Evolutionary conservation across 2,888 invertebrate species (phyloP).

Genomic region (Dromius quadrimaculatus): DNA sequence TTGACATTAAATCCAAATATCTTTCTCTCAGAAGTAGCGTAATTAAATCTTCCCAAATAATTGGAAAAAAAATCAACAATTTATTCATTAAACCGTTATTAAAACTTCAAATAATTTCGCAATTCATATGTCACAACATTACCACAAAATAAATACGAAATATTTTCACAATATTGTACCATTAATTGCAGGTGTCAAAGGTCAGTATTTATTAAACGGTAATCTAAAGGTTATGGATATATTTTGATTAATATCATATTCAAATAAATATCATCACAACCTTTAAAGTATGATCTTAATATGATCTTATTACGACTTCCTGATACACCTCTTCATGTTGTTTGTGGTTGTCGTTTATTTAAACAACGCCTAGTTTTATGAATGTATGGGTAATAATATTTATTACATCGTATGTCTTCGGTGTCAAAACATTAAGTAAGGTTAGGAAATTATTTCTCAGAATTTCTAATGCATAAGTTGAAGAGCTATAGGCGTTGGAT

Average conservation of each 20-base stretch:
- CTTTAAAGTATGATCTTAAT: conserved; percentile 16
- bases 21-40: no score
- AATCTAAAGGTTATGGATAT: conserved; percentile 38
- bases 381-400: conserved; percentile 25
- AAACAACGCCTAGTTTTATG: background rate
- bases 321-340: background rate
- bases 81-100: no score
- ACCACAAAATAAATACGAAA: conserved; percentile 33
- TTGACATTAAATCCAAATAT: no score
- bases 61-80: no score
- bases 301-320: conserved; percentile 7
- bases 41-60: no score
- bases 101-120: conserved; percentile 33
- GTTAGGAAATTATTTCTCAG: conserved; percentile 32
- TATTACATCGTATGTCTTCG: conserved; percentile 7
- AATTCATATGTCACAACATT: conserved; percentile 32
- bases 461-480: background rate
- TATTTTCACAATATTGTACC: conserved; percentile 45
- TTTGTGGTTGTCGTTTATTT: background rate
- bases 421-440: conserved; percentile 28
- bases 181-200: conserved; percentile 40
- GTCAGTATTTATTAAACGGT: conserved; percentile 31
- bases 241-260: conserved; percentile 22
- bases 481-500: conserved; percentile 11
- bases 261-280: conserved; percentile 20